Evolutionary conservation across 2,888 invertebrate species (phyloP).

Genomic region (Magallana nippona): DNA sequence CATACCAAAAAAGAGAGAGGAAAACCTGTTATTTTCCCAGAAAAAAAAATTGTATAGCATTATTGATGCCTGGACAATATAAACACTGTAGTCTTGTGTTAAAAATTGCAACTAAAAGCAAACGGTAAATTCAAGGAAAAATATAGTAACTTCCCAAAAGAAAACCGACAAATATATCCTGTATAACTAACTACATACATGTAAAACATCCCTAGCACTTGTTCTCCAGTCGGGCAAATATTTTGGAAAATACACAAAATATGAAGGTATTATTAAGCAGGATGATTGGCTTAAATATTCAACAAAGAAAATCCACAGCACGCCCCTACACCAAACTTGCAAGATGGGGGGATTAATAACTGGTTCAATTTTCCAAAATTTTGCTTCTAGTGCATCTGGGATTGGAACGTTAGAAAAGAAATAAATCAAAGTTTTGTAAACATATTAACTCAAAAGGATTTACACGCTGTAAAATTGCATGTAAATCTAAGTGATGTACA

Average conservation of each 20-base stretch:
- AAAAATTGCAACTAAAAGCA: constrained; percentile 47
- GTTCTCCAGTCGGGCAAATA: background rate
- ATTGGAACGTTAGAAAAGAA: constrained; percentile 34
- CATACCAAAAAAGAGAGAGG: background rate
- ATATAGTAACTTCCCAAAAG: constrained; percentile 38
- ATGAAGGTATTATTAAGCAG: constrained; percentile 16
- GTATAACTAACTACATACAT: constrained; percentile 40
- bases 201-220: constrained; percentile 14
- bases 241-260: constrained; percentile 36
- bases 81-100: constrained; percentile 34
- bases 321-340: constrained; percentile 7
- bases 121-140: constrained; percentile 14
- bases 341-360: background rate
- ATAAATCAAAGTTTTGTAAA: constrained; percentile 29
- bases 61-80: constrained; percentile 13
- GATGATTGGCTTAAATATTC: constrained; percentile 11
- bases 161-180: constrained; percentile 30
- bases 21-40: background rate
- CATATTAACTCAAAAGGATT: constrained; percentile 11
- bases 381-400: background rate
- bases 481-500: constrained; percentile 75
- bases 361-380: constrained; percentile 2
- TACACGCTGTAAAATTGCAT: constrained; percentile 42
- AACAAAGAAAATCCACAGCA: constrained; percentile 7
- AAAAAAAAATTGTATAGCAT: background rate